Evolutionary conservation across 2,797 vertebrate species (phyloP), one percentile per base, ranked within the genome.

Genomic region (Sylvia borin): DNA sequence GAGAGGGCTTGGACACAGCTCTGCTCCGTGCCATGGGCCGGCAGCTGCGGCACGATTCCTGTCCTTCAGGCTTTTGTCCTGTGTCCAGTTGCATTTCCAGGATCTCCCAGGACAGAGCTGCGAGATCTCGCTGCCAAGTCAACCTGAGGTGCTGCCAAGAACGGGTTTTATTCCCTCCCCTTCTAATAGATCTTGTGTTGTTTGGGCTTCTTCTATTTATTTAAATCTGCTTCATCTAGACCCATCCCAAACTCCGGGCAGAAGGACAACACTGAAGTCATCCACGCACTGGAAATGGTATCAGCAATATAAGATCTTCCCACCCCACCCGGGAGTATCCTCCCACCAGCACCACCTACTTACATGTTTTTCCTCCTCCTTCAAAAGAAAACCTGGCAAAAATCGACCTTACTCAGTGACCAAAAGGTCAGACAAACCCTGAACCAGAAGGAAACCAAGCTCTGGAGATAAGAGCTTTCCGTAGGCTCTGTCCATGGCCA

Each of bases 381-480:
- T 21, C 5, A 1, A 72, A 68, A 85, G 64, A 88, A 83, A 92
- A 85, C 67, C 73, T 92, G 93, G 89, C 73, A 95, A 66, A 92
- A 90, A 64, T 67, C 0, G 7, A 68, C 57, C 61, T 81, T 70
- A 84, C 47, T 92, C 92, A 79, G 92, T 74, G 87, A 74, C 58
- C 91, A 86, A 73, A 92, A 92, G 93, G 96, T 95, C 89, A 88
- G 90, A 93, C 88, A 96, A 96, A 94, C 73, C 68, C 92, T 76
- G 83, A 75, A 90, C 57, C 71, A 73, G 77, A 79, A 84, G 73
- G 92, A 88, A 95, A 85, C 51, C 70, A 67, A 93, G 58, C 76
- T 90, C 85, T 5, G 34, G 73, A 93, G 95, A 95, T 94, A 96
- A 91, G 92, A 88, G 83, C 53, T 88, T 76, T 72, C 93, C 55